Conservation (phyloP, 1,140 invertebrate species). For the Aphaenogaster ashmeadi region DNA sequence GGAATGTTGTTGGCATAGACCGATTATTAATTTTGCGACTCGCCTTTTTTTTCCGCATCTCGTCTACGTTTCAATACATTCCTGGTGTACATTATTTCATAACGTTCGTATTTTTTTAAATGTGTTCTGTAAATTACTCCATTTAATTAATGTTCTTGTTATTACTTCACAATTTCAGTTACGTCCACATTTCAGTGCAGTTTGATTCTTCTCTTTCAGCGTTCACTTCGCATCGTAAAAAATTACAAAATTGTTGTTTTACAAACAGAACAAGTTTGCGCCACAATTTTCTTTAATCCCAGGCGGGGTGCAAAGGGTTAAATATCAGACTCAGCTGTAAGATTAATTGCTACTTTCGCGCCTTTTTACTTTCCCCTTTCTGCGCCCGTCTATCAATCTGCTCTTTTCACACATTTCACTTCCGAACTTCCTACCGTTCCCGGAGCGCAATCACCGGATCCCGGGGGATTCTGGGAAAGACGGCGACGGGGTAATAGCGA, state of each 20-base stretch:
- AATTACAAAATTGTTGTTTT: not conserved
- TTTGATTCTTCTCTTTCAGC: not conserved
- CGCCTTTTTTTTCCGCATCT: not conserved
- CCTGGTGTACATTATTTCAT: not conserved
- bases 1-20: not conserved
- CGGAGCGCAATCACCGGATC: conserved; percentile 39
- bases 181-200: not conserved
- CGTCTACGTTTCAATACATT: not conserved
- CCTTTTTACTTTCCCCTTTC: conserved; percentile 21
- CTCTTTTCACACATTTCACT: conserved; percentile 57
- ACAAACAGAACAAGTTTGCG: not conserved
- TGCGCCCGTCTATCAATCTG: conserved; percentile 53
- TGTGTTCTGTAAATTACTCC: not conserved
- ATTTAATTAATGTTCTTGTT: not conserved
- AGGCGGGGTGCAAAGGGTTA: not conserved
- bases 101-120: not conserved
- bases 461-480: conserved; percentile 22
- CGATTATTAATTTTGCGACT: conserved; percentile 13
- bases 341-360: conserved; percentile 57
- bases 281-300: not conserved
- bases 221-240: not conserved
- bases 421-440: conserved; percentile 40
- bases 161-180: not conserved
- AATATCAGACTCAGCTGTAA: conserved; percentile 31
- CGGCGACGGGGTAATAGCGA: conserved; percentile 73